These are phyloP conservation scores for Gastrophysa polygoni DNA, from an alignment of 2,888 invertebrate genomes.

Conservation along the genomic window DNA sequence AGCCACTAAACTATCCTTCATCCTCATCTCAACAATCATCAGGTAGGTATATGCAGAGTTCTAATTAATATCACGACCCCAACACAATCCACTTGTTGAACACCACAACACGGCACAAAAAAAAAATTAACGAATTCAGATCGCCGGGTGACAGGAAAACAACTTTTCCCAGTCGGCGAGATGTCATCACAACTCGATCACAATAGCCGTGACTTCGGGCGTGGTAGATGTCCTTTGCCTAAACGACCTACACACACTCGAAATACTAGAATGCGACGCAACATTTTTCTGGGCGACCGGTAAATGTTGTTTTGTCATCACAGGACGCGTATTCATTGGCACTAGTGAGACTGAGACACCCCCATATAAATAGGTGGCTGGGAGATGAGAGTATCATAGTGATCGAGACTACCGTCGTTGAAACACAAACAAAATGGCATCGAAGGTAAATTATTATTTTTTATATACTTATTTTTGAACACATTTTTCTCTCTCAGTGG, in stretches of 20 bases:
- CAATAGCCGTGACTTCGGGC: neutral
- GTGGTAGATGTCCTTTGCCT: neutral
- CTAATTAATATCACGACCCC: too few species aligned
- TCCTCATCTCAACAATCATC: too few species aligned
- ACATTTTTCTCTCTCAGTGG: too few species aligned
- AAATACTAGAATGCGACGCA: neutral
- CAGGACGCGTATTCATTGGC: neutral
- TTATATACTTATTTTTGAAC: too few species aligned
- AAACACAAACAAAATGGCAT: neutral
- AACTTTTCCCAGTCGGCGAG: neutral
- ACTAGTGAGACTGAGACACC: neutral
- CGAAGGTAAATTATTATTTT: neutral
- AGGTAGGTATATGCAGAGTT: too few species aligned
- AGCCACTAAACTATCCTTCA: too few species aligned
- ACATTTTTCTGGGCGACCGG: neutral
- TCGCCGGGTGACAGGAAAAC: neutral
- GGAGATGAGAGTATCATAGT: neutral
- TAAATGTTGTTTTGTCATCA: neutral
- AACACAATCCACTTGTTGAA: neutral
- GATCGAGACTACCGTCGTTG: neutral
- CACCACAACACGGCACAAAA: neutral
- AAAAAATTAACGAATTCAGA: neutral
- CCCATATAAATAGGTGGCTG: neutral
- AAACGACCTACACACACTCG: neutral
- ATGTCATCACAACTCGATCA: neutral